Evolutionary conservation across 1,140 invertebrate genomes (phyloP), one percentile per base, ranked within the genome.

Genomic region (Diprion similis): DNA sequence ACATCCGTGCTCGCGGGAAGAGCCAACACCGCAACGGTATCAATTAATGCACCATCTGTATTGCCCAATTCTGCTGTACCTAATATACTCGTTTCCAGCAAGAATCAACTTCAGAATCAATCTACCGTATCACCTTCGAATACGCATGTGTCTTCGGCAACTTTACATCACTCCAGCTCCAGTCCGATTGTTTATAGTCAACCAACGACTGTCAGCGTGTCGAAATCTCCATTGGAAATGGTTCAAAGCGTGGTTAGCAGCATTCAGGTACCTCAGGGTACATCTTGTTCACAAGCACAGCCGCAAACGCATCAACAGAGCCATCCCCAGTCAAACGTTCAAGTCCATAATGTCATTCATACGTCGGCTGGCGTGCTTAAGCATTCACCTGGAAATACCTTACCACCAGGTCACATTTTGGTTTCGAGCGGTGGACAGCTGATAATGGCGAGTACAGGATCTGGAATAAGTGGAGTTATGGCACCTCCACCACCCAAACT

Each of bases 191-290:
- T 80, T 6, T 75, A 75, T 9, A 81, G 76, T 76, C 84, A 84
- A 46, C 74, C 81, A 11, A 77, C 83, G 48, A 77, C 81, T 13
- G 73, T 82, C 46, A 86, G 84, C 15, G 83, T 91, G 67, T 90
- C 92, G 8, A 94, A 94, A 82, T 93, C 93, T 46, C 94, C 93
- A 3, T 80, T 94, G 19, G 93, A 95, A 87, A 94, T 94, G 93
- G 93, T 94, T 1, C 93, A 95, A 82, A 94, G 92, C 83, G 93
- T 94, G 17, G 93, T 95, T 19, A 94, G 93, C 76, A 94, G 91
- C 82, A 92, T 94, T 78, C 93, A 94, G 84, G 88, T 92, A 71
- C 91, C 91, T 73, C 83, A 80, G 8, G 85, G 79, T 70, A 81
- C 81, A 46, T 79, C 81, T 37, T 80, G 82, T n/a, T 75, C 77